A percentile compares a stretch with the other conserved stretches of the same genome.
Evolutionary conservation across 2,888 invertebrate species (phyloP).

Genomic region (Argyra leucocephala): DNA sequence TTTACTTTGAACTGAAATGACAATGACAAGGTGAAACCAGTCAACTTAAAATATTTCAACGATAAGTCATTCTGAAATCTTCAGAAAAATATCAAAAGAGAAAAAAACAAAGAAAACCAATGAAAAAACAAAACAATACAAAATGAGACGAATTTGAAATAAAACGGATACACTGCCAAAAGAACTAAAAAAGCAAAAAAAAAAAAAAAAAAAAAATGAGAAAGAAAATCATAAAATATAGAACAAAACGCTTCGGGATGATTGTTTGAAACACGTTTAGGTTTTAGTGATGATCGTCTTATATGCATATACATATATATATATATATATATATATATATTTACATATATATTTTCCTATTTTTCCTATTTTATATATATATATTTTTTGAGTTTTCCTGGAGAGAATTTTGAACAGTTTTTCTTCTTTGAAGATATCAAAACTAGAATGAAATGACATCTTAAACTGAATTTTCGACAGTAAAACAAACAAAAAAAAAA

Average conservation of each 20-base stretch:
- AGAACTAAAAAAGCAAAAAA: background rate
- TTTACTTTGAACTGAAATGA: background rate
- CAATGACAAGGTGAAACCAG: conserved; percentile 3
- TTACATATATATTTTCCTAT: too few species aligned
- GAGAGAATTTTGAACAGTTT: too few species aligned
- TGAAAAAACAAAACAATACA: background rate
- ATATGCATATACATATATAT: too few species aligned
- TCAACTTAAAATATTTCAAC: background rate
- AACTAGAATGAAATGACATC: too few species aligned
- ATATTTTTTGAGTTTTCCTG: too few species aligned
- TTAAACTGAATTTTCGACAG: too few species aligned
- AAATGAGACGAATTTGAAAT: background rate
- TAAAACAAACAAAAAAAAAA: too few species aligned
- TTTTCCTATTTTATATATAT: background rate
- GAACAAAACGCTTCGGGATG: background rate
- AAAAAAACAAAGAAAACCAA: background rate
- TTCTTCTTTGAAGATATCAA: too few species aligned
- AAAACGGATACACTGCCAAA: background rate
- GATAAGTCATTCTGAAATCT: background rate
- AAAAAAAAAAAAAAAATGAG: background rate
- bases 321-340: too few species aligned
- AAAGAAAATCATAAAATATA: background rate
- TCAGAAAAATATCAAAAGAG: too few species aligned
- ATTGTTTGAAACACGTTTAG: background rate
- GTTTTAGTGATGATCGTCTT: background rate